These are phyloP conservation scores for Malurus alboscapulatus DNA, from an alignment of 2,113 vertebrate species.

Conservation along the genomic window DNA sequence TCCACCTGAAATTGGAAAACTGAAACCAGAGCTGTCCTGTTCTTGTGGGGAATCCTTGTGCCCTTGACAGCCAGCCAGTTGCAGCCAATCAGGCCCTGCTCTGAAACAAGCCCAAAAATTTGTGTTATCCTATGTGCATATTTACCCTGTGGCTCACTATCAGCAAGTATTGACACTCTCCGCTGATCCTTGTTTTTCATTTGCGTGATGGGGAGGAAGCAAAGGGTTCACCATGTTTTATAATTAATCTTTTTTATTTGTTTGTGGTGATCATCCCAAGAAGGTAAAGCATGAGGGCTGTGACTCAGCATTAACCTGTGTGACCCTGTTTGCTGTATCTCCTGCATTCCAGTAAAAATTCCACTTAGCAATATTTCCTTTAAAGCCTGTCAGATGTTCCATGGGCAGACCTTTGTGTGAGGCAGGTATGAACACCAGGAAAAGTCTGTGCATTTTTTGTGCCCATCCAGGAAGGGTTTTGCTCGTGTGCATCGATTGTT, in stretches of 20 bases:
- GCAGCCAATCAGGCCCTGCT: neutral
- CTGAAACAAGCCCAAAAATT: neutral
- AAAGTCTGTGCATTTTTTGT: neutral
- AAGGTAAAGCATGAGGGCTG: neutral
- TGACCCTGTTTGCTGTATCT: neutral
- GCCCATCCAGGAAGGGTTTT: neutral
- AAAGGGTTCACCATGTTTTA: neutral
- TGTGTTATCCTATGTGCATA: fast-evolving
- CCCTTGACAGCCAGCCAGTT: neutral
- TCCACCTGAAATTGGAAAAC: neutral
- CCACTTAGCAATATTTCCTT: neutral
- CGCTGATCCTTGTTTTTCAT: neutral
- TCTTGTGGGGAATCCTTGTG: too few relatives aligned
- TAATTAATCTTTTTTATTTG: neutral
- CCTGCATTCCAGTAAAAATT: neutral
- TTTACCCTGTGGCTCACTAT: neutral
- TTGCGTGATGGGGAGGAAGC: neutral
- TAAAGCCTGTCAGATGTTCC: neutral
- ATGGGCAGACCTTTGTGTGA: neutral
- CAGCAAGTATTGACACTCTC: neutral
- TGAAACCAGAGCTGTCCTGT: neutral
- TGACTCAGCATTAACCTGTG: neutral
- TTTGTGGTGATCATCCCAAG: neutral
- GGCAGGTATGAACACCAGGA: neutral
- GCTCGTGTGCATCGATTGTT: neutral